phyloP scores from a whole-genome alignment of 2,113 vertebrate species.

The Cyprinodon variegatus region DNA sequence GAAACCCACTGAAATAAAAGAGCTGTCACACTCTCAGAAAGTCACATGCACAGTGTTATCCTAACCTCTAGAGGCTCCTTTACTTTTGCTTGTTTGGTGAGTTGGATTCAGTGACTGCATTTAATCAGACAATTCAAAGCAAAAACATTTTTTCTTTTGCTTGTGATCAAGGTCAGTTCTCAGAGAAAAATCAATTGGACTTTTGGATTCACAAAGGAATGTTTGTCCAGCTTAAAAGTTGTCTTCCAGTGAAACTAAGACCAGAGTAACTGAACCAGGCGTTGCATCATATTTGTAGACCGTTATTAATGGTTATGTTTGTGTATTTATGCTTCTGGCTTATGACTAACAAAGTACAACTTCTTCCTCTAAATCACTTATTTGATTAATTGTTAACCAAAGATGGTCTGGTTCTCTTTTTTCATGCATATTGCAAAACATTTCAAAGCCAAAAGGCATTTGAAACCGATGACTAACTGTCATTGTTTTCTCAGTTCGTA shows the following conservation, averaged over 20 bases:
- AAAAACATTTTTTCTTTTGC: neutral
- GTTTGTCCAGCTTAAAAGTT: neutral
- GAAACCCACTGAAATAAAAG: constrained; percentile 19
- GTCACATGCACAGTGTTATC: constrained; percentile 10
- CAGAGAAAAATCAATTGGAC: neutral
- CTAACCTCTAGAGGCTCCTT: constrained; percentile 17
- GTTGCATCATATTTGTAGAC: constrained; percentile 51
- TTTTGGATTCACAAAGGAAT: constrained; percentile 25
- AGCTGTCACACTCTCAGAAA: neutral
- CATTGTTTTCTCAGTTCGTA: constrained; percentile 10
- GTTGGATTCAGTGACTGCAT: neutral
- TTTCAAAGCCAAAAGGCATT: constrained; percentile 39
- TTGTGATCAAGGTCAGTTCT: neutral
- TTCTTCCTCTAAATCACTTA: constrained; percentile 44
- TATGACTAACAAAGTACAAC: constrained; percentile 72
- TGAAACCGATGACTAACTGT: constrained; percentile 45
- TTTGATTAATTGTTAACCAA: constrained; percentile 47
- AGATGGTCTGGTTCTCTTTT: constrained; percentile 21
- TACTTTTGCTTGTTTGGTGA: neutral
- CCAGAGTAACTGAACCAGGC: constrained; percentile 67
- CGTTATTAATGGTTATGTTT: constrained; percentile 32
- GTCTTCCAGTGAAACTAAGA: constrained; percentile 51
- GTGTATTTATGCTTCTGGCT: constrained; percentile 68
- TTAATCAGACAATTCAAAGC: neutral
- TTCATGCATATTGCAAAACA: constrained; percentile 34